A percentile compares a stretch with the other conserved stretches of the same genome.
Conservation (phyloP, 2,888 invertebrate species). For the Phragmatobia fuliginosa region DNA sequence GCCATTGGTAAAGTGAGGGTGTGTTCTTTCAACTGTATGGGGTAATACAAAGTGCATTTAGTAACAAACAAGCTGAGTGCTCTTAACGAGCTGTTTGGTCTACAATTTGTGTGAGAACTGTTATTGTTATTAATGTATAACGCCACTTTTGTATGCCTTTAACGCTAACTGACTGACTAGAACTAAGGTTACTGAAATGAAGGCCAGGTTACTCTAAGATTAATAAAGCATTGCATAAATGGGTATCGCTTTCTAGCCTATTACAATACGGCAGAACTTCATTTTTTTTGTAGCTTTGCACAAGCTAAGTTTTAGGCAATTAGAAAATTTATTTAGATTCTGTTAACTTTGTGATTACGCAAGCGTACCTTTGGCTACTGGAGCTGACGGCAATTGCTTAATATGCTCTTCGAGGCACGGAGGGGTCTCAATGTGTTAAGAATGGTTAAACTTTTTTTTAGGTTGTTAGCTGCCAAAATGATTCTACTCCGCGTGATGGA, state of each 20-base stretch:
- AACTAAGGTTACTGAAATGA: too few relatives aligned
- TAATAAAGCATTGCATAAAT: background rate
- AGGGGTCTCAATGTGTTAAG: too few relatives aligned
- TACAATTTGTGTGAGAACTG: background rate
- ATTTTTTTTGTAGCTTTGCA: too few relatives aligned
- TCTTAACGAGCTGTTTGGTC: background rate
- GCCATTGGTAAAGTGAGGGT: constrained; percentile 43
- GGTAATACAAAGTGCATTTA: constrained; percentile 51
- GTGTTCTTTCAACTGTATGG: constrained; percentile 39
- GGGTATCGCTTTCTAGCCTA: background rate
- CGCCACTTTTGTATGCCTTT: background rate
- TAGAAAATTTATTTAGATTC: too few relatives aligned
- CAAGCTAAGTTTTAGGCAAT: background rate
- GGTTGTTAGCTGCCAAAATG: too few relatives aligned
- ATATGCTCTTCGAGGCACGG: too few relatives aligned
- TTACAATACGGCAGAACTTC: background rate
- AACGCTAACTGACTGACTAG: background rate
- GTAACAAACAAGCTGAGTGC: constrained; percentile 36
- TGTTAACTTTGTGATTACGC: too few relatives aligned
- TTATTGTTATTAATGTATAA: background rate
- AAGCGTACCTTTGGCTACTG: too few relatives aligned
- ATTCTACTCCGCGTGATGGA: too few relatives aligned
- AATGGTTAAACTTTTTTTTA: too few relatives aligned
- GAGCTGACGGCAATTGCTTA: too few relatives aligned
- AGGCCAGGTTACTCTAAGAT: background rate